Evolutionary conservation across 2,888 invertebrate species (phyloP).

Genomic region (Idaea biselata): DNA sequence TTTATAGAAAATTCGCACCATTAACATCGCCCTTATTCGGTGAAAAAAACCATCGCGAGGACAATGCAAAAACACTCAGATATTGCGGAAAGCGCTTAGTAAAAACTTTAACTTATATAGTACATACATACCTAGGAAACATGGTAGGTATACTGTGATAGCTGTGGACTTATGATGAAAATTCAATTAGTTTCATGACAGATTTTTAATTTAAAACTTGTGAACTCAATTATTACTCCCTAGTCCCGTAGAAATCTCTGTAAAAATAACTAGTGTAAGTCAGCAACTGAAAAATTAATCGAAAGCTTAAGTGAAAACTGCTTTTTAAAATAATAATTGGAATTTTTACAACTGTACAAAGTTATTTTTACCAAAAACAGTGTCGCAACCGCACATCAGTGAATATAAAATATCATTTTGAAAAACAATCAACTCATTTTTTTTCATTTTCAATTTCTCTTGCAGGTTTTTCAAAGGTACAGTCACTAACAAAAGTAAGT

Average conservation of each 20-base stretch:
- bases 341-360: not conserved
- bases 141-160: no score
- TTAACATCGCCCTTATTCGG: no score
- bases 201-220: not conserved
- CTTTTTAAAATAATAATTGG: not conserved
- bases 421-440: not conserved
- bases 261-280: not conserved
- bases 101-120: no score
- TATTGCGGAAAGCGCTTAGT: no score
- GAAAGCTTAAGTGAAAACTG: not conserved
- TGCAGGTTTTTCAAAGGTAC: not conserved
- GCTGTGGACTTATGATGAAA: not conserved
- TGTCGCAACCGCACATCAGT: not conserved
- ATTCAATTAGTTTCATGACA: not conserved
- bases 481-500: not conserved
- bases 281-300: not conserved
- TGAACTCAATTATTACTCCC: not conserved
- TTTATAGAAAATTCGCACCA: no score
- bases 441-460: not conserved
- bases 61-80: no score
- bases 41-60: no score
- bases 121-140: no score
- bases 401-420: not conserved
- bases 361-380: not conserved
- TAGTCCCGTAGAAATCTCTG: not conserved